phyloP scores from a whole-genome alignment of 1,140 invertebrate genomes.

The Drosophila micromelanica region DNA sequence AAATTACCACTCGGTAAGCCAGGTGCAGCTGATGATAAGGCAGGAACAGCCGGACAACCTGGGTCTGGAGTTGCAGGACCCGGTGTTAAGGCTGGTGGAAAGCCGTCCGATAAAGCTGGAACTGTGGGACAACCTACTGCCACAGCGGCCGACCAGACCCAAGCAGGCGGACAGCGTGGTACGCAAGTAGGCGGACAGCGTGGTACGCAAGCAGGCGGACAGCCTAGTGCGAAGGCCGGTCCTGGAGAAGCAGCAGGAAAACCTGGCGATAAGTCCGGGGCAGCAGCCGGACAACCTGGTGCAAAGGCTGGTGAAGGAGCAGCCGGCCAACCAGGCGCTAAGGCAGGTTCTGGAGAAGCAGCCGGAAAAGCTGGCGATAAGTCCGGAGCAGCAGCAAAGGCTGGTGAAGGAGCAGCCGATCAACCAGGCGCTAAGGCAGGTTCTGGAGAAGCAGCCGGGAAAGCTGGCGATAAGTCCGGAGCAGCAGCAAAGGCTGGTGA shows the following conservation, averaged over 20 bases:
- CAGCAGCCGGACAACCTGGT: not conserved
- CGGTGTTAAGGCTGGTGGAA: not conserved
- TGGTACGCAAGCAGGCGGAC: not conserved
- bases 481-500: not conserved
- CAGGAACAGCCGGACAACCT: not conserved
- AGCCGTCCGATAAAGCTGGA: not conserved
- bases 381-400: too few relatives aligned
- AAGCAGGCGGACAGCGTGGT: slow-evolving; percentile 3
- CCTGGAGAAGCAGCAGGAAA: not conserved
- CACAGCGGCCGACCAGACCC: not conserved
- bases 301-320: not conserved
- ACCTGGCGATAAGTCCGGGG: not conserved
- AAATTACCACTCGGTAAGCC: not conserved
- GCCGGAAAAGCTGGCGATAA: not conserved
- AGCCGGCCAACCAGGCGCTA: slow-evolving; percentile 5
- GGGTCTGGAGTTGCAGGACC: not conserved
- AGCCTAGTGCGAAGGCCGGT: not conserved
- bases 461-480: not conserved
- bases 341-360: not conserved
- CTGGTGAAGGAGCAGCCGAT: not conserved
- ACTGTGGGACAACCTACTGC: not conserved
- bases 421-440: slow-evolving; percentile 6
- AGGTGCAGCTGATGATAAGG: not conserved
- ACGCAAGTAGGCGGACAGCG: too few relatives aligned
- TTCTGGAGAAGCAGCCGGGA: not conserved